A percentile compares a stretch with the other conserved stretches of the same genome.
These are phyloP conservation scores for Dipodomys stephensi DNA, from an alignment of 2,113 vertebrate genomes.

Conservation along the genomic window DNA sequence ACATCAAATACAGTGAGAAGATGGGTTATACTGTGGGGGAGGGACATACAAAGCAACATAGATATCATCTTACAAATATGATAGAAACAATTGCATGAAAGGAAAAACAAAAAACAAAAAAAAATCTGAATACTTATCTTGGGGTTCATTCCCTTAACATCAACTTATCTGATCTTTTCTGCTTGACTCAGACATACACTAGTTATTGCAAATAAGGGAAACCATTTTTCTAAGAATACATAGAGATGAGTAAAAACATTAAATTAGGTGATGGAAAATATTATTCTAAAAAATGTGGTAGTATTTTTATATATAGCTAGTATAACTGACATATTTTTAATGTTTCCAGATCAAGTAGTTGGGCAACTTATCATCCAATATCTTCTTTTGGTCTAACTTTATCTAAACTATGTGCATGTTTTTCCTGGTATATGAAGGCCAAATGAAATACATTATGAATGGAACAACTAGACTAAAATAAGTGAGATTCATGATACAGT, in stretches of 20 bases:
- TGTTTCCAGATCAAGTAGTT: constrained; percentile 29
- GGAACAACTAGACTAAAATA: background rate
- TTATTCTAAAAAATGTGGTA: background rate
- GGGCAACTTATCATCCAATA: background rate
- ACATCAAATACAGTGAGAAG: too few relatives aligned
- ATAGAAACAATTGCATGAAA: too few relatives aligned
- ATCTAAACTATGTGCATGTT: background rate
- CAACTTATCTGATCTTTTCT: too few relatives aligned
- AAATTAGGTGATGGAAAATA: background rate
- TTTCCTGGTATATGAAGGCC: background rate
- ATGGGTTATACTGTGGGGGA: too few relatives aligned
- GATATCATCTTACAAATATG: too few relatives aligned
- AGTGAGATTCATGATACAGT: background rate
- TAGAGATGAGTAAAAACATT: background rate
- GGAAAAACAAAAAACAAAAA: too few relatives aligned
- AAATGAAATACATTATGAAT: constrained; percentile 52
- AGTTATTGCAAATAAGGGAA: too few relatives aligned
- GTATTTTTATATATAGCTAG: background rate
- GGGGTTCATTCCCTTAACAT: too few relatives aligned
- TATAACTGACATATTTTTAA: background rate
- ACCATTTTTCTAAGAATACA: background rate
- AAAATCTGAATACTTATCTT: too few relatives aligned
- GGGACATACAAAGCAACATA: too few relatives aligned
- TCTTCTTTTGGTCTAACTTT: constrained; percentile 10
- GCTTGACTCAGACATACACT: too few relatives aligned